Evolutionary conservation across 2,888 invertebrate genomes (phyloP).

Genomic region (Dicyrtoma fusca): DNA sequence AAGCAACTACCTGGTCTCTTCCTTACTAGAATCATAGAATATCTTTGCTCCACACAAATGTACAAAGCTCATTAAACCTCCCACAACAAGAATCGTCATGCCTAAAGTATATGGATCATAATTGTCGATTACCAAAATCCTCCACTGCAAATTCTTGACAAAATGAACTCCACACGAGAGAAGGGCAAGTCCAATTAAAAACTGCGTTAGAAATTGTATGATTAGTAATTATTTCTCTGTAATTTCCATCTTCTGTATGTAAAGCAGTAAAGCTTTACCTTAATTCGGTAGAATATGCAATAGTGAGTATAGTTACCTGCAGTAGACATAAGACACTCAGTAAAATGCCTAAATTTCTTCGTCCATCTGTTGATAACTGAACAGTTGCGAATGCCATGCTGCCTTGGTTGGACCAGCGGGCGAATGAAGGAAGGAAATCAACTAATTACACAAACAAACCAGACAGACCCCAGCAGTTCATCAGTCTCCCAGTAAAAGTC

Average conservation of each 20-base stretch:
- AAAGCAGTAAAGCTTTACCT: too few species aligned
- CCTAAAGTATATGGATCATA: slow-evolving; percentile 1
- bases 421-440: too few species aligned
- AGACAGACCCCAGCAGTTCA: too few species aligned
- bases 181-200: not conserved
- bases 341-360: slow-evolving; percentile 13
- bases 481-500: too few species aligned
- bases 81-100: slow-evolving; percentile 5
- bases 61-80: not conserved
- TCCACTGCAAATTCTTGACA: slow-evolving; percentile 24
- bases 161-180: slow-evolving; percentile 9
- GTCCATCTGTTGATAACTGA: not conserved
- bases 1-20: slow-evolving; percentile 17
- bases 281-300: not conserved
- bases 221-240: too few species aligned
- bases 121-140: not conserved
- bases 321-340: not conserved
- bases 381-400: slow-evolving; percentile 20
- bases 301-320: slow-evolving; percentile 14
- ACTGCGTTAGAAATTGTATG: slow-evolving; percentile 4
- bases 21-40: slow-evolving; percentile 29
- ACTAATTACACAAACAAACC: too few species aligned
- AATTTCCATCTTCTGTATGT: too few species aligned
- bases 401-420: too few species aligned
- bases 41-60: slow-evolving; percentile 21